phyloP scores from a whole-genome alignment of 1,140 invertebrate genomes.

The Caerostris extrusa region DNA sequence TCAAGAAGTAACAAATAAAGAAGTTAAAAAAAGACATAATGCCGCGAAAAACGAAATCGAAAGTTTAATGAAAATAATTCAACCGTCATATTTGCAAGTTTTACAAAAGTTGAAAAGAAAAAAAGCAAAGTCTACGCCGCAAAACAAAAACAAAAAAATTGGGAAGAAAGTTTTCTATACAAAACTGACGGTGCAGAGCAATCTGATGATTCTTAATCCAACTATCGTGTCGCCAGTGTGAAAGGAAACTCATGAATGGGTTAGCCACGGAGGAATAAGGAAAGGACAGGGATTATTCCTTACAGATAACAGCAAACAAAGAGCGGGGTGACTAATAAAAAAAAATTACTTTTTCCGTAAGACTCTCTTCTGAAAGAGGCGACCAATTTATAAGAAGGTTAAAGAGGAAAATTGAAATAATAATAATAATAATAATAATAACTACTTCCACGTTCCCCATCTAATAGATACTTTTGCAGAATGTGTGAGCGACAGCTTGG shows the following conservation, averaged over 20 bases:
- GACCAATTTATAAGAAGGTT: conserved; percentile 17
- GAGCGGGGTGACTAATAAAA: conserved; percentile 6
- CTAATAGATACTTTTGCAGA: not conserved
- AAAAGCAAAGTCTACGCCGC: not conserved
- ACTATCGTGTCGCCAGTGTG: conserved; percentile 7
- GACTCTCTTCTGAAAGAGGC: not conserved
- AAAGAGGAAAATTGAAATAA: conserved; percentile 12
- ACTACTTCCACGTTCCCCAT: not conserved
- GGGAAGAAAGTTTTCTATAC: conserved; percentile 10
- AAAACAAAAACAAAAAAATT: not conserved
- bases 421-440: not conserved
- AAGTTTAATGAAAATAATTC: conserved; percentile 43
- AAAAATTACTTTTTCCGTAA: not conserved
- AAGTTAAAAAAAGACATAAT: not conserved
- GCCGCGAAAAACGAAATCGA: not conserved
- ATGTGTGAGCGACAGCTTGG: not conserved
- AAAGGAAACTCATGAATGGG: conserved; percentile 37
- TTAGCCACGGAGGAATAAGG: not conserved
- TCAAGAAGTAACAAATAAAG: not conserved
- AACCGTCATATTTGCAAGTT: conserved; percentile 2
- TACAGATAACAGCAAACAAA: conserved; percentile 50
- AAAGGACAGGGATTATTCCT: conserved; percentile 6
- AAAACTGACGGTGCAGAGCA: conserved; percentile 27
- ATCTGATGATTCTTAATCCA: conserved; percentile 57
- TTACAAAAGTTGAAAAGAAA: not conserved